These are phyloP conservation scores for Patagioenas fasciata DNA, from an alignment of 2,113 vertebrate genomes.

Conservation along the genomic window DNA sequence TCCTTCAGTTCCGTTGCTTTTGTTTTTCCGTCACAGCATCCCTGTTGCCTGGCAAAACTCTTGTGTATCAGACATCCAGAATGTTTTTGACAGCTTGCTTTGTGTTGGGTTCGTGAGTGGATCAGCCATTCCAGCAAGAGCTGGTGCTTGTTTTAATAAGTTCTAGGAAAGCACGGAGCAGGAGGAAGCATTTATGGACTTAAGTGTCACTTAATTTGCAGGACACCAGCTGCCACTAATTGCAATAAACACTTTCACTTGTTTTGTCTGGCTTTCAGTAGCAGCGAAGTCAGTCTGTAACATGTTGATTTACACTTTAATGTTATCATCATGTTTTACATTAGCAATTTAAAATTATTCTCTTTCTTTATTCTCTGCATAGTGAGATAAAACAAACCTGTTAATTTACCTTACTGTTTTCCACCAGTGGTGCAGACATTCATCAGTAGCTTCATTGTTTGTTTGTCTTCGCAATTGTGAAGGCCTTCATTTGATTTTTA, in stretches of 20 bases:
- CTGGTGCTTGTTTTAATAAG: neutral
- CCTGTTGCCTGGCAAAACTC: neutral
- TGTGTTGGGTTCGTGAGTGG: neutral
- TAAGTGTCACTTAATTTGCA: constrained; percentile 18
- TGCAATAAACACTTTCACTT: neutral
- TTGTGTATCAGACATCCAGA: neutral
- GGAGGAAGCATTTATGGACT: neutral
- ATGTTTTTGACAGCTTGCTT: neutral
- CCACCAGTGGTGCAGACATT: neutral
- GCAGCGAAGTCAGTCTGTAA: neutral
- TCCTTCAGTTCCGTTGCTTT: neutral
- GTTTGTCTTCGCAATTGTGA: neutral
- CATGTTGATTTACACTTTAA: neutral
- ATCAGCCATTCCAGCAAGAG: neutral
- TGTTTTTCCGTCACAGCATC: neutral
- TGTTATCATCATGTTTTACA: neutral
- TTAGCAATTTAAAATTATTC: neutral
- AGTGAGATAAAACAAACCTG: neutral
- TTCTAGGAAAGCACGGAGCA: neutral
- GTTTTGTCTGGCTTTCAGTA: neutral
- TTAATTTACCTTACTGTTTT: neutral
- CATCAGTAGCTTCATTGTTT: neutral
- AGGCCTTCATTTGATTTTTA: neutral
- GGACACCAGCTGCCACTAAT: constrained; percentile 25
- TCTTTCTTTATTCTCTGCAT: neutral